Evolutionary conservation across 2,797 vertebrate species (phyloP).

Genomic region (Syndactyla subalaris): DNA sequence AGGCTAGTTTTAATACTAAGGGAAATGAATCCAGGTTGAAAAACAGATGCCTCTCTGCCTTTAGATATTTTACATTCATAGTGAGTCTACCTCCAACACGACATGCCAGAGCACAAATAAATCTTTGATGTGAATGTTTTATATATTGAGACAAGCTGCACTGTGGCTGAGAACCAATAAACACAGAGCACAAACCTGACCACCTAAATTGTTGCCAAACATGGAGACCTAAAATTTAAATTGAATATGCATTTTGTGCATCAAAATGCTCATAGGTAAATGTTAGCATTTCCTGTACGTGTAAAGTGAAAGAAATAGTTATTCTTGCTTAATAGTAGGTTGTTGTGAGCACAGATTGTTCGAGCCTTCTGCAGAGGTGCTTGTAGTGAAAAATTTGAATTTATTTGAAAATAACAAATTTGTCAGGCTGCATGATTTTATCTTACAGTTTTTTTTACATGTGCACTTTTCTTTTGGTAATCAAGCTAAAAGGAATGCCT

Average conservation of each 20-base stretch:
- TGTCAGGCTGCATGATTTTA: neutral
- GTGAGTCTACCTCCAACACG: neutral
- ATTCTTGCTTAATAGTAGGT: neutral
- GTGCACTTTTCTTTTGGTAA: neutral
- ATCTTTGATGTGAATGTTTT: neutral
- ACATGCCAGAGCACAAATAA: neutral
- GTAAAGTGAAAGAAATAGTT: neutral
- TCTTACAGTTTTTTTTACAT: neutral
- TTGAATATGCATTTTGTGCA: neutral
- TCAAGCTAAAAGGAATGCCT: neutral
- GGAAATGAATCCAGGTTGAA: conserved; percentile 16
- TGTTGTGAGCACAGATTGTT: neutral
- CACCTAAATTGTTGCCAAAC: neutral
- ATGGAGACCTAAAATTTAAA: neutral
- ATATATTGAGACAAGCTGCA: neutral
- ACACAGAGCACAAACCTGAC: neutral
- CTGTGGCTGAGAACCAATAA: neutral
- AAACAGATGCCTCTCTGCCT: conserved; percentile 37
- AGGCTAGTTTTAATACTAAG: neutral
- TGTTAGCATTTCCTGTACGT: neutral
- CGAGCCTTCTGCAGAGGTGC: neutral
- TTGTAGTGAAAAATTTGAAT: neutral
- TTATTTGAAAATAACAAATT: neutral
- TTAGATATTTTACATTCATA: neutral
- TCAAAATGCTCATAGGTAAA: neutral